Base-by-base conservation (phyloP, 2,888 invertebrate genomes). In the Chrysolina haemoptera region DNA sequence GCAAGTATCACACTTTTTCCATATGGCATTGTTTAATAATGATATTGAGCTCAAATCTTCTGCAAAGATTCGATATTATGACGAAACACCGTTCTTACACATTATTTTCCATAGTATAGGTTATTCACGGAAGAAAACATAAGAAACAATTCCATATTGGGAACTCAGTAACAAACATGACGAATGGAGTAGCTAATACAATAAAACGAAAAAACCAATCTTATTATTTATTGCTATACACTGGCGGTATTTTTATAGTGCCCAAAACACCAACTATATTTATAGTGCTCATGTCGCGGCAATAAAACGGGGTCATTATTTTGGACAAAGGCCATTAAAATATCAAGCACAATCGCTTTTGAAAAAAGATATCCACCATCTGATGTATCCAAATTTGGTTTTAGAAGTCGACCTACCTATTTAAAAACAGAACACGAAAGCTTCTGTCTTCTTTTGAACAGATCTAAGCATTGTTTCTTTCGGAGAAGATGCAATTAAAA, bases 381-480 rank as follows among this genome's bases (percentile, higher is more conserved):
- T 68, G 59, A 63, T 71, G 71, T 70, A 73, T 76, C 79, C 78
- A 74, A 79, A 79, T 79, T 80, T 79, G 81, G 78, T 63, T 73
- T 71, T 75, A 74, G 71, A 76, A 63, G 62, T 65, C 73, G 74
- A 62, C 74, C 76, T 75, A 62, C 48, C 71, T 74, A 77, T 76
- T 79, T 79, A 78, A 77, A 81, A 81, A 77, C 81, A 73, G 72
- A 65, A 71, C 81, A 81, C 81, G 81, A 76, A 67, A 66, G 71
- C 62, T 62, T 69, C 35, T 65, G 66, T 74, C 67, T 63, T 70
- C 41, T 68, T 66, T 68, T 68, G 68, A 62, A 62, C 65, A 64
- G 74, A 74, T 76, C 74, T 74, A 76, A 55, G 74, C 71, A 76
- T 77, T 77, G 75, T 75, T 20, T 73, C 62, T 5, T 78, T 79